Evolutionary conservation across 2,888 invertebrate species (phyloP).

Genomic region (Microdon myrmicae): DNA sequence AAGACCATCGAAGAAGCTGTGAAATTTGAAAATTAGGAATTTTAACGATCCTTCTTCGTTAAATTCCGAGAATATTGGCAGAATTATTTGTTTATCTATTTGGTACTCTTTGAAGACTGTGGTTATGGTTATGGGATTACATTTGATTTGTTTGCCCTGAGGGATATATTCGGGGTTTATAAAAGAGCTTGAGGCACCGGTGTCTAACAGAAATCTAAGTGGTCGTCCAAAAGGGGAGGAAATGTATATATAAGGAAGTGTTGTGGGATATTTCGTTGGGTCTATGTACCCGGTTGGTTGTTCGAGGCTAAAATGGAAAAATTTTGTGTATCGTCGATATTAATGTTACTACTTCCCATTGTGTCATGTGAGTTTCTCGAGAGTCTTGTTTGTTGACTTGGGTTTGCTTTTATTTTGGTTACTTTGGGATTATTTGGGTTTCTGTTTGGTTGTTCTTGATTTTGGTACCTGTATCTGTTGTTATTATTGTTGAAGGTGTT

Average conservation of each 20-base stretch:
- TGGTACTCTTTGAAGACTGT: conserved; percentile 12
- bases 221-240: conserved; percentile 32
- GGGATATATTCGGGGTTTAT: conserved; percentile 13
- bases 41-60: not conserved
- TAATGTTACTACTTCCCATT: too few relatives aligned
- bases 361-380: too few relatives aligned
- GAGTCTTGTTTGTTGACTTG: too few relatives aligned
- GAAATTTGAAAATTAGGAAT: too few relatives aligned
- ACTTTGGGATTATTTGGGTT: too few relatives aligned
- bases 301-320: too few relatives aligned
- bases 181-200: conserved; percentile 21
- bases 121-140: conserved; percentile 3
- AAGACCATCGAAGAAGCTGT: conserved; percentile 27
- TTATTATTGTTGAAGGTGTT: too few relatives aligned
- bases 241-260: conserved; percentile 30
- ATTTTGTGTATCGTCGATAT: too few relatives aligned
- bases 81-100: conserved; percentile 4
- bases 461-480: too few relatives aligned
- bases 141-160: not conserved
- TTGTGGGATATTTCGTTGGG: conserved; percentile 14
- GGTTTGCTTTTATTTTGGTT: too few relatives aligned
- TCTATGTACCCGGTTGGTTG: conserved; percentile 22
- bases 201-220: conserved; percentile 22
- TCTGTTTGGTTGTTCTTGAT: too few relatives aligned
- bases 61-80: conserved; percentile 16